Base-by-base conservation (phyloP, 2,888 invertebrate species). In the Azorinus chamasolen region DNA sequence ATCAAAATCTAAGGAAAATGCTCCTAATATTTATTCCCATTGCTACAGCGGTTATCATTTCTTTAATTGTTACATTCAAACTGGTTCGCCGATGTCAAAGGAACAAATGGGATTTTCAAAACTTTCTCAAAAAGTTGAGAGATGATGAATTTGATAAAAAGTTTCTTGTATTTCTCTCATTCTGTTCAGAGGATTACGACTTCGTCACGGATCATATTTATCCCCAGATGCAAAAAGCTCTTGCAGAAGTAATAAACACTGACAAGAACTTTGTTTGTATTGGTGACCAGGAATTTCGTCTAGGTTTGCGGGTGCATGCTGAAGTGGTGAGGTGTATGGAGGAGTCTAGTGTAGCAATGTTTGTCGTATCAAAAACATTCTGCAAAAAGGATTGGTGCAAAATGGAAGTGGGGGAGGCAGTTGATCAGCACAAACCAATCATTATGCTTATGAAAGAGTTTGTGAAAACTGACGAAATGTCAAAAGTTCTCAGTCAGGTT, bases 291-390 rank as follows among this genome's bases (percentile, higher is more conserved):
- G 18, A 64, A 27, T 64, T 64, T 22, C n/a, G 46, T 3, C 64
- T 55, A n/a, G 64, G 64, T 46, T 32, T 64, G 18, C 43, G 54
- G 1, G 54, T 64, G 3, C 46, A 46, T 37, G 32, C 27, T 43
- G 64, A 64, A 45, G 64, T 45, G 27, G 55, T 64, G 64, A 14
- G 64, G 37, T 64, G 64, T 55, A n/a, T n/a, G n/a, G n/a, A n/a
- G n/a, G n/a, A n/a, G n/a, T n/a, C n/a, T n/a, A n/a, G n/a, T n/a
- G n/a, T n/a, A n/a, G n/a, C n/a, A n/a, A n/a, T n/a, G n/a, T n/a
- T n/a, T n/a, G n/a, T n/a, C n/a, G n/a, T n/a, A n/a, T n/a, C n/a
- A n/a, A n/a, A n/a, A n/a, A n/a, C n/a, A n/a, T n/a, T n/a, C n/a
- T n/a, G n/a, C n/a, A n/a, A n/a, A n/a, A n/a, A n/a, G n/a, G n/a